phyloP scores from a whole-genome alignment of 2,113 vertebrate genomes.

The Poecilia latipinna region DNA sequence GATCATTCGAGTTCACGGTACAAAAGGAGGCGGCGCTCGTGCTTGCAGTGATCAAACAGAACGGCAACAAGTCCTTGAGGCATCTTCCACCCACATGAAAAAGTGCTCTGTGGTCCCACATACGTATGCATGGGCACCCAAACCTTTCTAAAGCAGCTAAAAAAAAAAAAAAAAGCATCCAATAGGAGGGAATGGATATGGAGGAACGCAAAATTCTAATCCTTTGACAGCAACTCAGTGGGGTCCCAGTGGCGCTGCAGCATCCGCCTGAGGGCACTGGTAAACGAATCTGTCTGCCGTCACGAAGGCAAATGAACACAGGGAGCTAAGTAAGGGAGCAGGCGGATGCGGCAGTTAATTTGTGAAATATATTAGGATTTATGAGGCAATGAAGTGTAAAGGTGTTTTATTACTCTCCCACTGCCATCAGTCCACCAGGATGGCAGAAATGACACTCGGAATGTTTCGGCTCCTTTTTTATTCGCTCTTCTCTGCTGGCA shows the following conservation, averaged over 20 bases:
- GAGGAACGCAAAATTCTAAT: conserved; percentile 53
- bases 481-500: conserved; percentile 41
- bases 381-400: conserved; percentile 74
- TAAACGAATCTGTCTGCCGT: conserved; percentile 69
- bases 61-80: conserved; percentile 53
- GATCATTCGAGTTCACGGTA: conserved; percentile 54
- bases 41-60: conserved; percentile 67
- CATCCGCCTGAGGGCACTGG: conserved; percentile 41
- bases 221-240: conserved; percentile 61
- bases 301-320: conserved; percentile 62
- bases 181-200: conserved; percentile 59
- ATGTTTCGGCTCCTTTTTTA: conserved; percentile 56
- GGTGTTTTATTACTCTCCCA: conserved; percentile 69
- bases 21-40: conserved; percentile 43
- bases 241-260: conserved; percentile 50
- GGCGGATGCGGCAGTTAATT: conserved; percentile 61
- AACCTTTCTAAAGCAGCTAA: conserved; percentile 33
- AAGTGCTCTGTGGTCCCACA: conserved; percentile 3
- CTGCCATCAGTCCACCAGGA: conserved; percentile 57
- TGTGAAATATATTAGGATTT: conserved; percentile 78
- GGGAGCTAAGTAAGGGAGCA: conserved; percentile 54
- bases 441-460: conserved; percentile 55
- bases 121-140: conserved; percentile 5
- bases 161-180: conserved; percentile 49
- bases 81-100: conserved; percentile 45